These are phyloP conservation scores for Drosophila crucigera DNA, from an alignment of 2,888 invertebrate genomes.

Conservation along the genomic window DNA sequence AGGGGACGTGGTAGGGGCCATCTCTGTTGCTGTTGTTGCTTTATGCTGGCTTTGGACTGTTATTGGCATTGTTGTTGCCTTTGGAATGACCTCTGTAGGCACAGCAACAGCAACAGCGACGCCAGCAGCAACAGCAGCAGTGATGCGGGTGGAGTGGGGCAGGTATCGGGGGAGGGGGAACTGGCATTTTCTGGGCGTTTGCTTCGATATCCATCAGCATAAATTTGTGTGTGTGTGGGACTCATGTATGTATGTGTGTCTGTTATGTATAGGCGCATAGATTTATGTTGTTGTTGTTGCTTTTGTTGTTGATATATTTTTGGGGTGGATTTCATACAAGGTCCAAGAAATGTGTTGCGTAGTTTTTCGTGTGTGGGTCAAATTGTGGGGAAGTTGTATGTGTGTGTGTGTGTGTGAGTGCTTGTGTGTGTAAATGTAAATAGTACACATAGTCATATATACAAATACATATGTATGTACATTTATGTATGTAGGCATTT, in stretches of 20 bases:
- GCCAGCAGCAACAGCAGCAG: conserved; percentile 23
- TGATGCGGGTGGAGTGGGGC: background rate
- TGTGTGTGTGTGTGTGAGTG: background rate
- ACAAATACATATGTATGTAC: background rate
- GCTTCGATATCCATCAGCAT: conserved; percentile 57
- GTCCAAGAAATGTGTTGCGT: conserved; percentile 44
- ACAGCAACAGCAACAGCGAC: conserved; percentile 35
- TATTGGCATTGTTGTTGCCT: conserved; percentile 80
- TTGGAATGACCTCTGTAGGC: conserved; percentile 83
- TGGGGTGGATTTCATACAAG: conserved; percentile 65
- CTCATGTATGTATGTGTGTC: background rate
- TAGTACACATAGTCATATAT: background rate
- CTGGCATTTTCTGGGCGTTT: conserved; percentile 44
- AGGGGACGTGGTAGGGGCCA: conserved; percentile 15
- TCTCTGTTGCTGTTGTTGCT: conserved; percentile 46
- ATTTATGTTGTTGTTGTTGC: conserved; percentile 52
- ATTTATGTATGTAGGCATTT: background rate
- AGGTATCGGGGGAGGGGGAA: conserved; percentile 14
- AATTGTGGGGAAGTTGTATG: conserved; percentile 9
- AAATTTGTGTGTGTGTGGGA: background rate
- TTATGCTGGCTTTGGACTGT: conserved; percentile 56
- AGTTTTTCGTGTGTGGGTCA: conserved; percentile 37
- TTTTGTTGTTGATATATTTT: conserved; percentile 30
- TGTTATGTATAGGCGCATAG: conserved; percentile 43
- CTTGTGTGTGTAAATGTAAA: background rate